These are phyloP conservation scores for Ommatoiulus sabulosus DNA, from an alignment of 2,888 invertebrate species.

Conservation along the genomic window DNA sequence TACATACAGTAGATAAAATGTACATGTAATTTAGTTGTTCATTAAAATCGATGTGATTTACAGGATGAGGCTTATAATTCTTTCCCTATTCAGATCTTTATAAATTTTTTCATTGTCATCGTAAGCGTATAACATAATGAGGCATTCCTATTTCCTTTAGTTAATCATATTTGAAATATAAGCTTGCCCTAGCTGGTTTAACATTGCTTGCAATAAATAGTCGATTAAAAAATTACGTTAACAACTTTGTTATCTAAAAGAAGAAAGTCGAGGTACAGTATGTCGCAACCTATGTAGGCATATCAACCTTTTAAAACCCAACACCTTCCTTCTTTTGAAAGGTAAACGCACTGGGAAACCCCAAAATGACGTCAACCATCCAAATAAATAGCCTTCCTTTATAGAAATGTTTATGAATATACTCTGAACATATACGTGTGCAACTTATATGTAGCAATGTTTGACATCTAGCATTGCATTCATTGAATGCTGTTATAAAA, in stretches of 20 bases:
- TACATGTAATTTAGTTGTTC: too few species aligned
- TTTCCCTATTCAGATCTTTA: too few species aligned
- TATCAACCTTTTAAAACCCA: background rate
- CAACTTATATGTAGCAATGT: background rate
- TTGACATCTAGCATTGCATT: background rate
- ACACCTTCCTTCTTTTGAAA: background rate
- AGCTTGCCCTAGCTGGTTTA: too few species aligned
- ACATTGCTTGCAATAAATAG: background rate
- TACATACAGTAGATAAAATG: background rate
- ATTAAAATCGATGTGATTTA: too few species aligned
- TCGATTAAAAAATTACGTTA: background rate
- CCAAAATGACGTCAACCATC: conserved; percentile 12
- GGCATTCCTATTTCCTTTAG: too few species aligned
- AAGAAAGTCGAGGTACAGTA: background rate
- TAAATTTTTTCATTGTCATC: too few species aligned
- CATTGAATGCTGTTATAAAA: background rate
- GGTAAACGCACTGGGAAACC: conserved; percentile 18
- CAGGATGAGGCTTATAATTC: too few species aligned
- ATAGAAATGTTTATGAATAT: too few species aligned
- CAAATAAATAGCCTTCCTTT: background rate
- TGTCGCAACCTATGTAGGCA: background rate
- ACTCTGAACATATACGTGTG: background rate
- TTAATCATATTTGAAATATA: too few species aligned
- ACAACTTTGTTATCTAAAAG: background rate
- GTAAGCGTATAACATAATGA: too few species aligned